These are phyloP conservation scores for Myrmecophaga tridactyla DNA, from an alignment of 2,113 vertebrate genomes.

Conservation along the genomic window DNA sequence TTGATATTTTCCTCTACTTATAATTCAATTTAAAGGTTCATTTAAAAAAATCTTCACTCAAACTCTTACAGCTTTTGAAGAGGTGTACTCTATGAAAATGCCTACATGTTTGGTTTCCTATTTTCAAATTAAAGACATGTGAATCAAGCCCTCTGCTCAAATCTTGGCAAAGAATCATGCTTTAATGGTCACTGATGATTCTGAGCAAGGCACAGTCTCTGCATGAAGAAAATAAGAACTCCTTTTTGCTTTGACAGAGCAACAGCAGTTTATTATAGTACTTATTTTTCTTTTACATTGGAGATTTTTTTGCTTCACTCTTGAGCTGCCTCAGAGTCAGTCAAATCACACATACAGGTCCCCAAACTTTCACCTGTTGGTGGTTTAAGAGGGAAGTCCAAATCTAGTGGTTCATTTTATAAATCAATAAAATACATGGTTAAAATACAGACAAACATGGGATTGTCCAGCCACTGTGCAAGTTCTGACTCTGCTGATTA, in stretches of 20 bases:
- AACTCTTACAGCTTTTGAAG: not conserved
- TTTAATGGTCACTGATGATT: not conserved
- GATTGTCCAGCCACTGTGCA: not conserved
- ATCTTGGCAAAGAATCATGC: not conserved
- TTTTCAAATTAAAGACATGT: not conserved
- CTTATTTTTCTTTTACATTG: not conserved
- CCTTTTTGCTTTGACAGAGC: not conserved
- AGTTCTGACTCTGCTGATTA: not conserved
- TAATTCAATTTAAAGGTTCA: not conserved
- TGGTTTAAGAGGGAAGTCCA: not conserved
- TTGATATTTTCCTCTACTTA: not conserved
- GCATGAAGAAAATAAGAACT: not conserved
- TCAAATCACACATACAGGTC: not conserved
- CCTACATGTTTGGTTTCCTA: not conserved
- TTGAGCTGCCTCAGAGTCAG: not conserved
- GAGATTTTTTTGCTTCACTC: not conserved
- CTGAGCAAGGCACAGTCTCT: not conserved
- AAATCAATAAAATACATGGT: not conserved
- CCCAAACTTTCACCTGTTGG: not conserved
- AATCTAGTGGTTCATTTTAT: not conserved
- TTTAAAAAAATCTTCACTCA: not conserved
- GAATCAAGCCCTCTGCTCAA: not conserved
- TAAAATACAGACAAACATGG: not conserved
- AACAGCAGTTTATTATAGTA: not conserved
- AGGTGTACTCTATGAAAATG: not conserved